These are phyloP conservation scores for Novumbra hubbsi DNA, from an alignment of 2,797 vertebrate genomes.

Conservation along the genomic window DNA sequence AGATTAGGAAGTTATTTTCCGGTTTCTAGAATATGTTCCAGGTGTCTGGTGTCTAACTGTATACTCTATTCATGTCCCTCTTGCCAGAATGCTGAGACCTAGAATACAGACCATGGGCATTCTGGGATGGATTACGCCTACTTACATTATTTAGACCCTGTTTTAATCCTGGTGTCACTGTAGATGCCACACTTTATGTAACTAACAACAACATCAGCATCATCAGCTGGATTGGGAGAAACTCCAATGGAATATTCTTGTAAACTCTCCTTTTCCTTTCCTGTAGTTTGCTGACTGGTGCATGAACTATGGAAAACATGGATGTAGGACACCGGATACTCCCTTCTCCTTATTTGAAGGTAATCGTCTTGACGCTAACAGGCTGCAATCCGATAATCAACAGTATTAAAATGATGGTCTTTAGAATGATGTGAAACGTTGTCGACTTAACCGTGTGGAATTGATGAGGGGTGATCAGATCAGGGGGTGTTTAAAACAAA, in stretches of 20 bases:
- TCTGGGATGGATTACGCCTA: not conserved
- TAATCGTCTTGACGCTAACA: slow-evolving; percentile 55
- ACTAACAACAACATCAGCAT: slow-evolving; percentile 13
- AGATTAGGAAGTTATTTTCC: no score
- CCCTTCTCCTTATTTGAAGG: slow-evolving; percentile 98
- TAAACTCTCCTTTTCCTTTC: slow-evolving; percentile 2
- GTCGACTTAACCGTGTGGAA: not conserved
- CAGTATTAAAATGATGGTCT: not conserved
- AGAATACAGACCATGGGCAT: not conserved
- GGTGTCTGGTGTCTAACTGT: slow-evolving; percentile 40
- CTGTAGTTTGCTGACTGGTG: slow-evolving; percentile 97
- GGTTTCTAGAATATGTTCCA: no score
- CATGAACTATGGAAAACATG: slow-evolving; percentile 91
- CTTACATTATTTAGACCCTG: no score
- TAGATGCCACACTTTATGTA: slow-evolving; percentile 19
- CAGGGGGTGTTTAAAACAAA: not conserved
- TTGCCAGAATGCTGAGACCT: slow-evolving; percentile 36
- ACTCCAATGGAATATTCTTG: no score
- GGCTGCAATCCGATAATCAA: not conserved
- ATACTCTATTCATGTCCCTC: slow-evolving; percentile 41
- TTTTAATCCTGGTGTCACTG: slow-evolving; percentile 25
- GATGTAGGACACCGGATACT: slow-evolving; percentile 91
- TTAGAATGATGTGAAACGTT: not conserved
- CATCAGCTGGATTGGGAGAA: no score
- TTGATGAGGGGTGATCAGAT: no score